Evolutionary conservation across 2,113 vertebrate genomes (phyloP).

Genomic region (Ceyx cyanopectus): DNA sequence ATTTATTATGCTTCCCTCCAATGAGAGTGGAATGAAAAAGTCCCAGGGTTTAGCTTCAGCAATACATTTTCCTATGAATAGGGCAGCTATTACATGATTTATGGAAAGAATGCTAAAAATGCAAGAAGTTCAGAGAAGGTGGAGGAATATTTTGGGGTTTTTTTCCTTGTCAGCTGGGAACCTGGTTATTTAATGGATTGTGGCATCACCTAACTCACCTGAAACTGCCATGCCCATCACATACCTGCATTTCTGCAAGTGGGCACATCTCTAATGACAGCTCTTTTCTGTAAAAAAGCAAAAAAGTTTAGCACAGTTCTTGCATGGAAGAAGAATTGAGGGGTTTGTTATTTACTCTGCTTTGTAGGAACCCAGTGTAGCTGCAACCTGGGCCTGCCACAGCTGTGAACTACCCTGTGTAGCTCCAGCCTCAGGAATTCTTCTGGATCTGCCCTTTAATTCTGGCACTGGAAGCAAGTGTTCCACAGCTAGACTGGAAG

Average conservation of each 20-base stretch:
- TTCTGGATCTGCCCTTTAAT: neutral
- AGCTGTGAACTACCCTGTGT: neutral
- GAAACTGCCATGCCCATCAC: neutral
- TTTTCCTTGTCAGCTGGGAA: neutral
- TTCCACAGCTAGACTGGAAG: neutral
- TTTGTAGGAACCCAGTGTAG: neutral
- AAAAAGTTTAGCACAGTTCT: neutral
- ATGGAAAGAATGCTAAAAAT: slow-evolving; percentile 51
- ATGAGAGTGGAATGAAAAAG: neutral
- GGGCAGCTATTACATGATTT: slow-evolving; percentile 27
- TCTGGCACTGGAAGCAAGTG: neutral
- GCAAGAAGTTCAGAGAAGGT: slow-evolving; percentile 17
- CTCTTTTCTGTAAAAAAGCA: neutral
- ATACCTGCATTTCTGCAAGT: neutral
- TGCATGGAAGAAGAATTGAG: neutral
- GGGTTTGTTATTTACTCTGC: neutral
- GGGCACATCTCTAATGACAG: neutral
- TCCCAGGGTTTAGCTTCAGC: neutral
- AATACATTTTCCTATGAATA: slow-evolving; percentile 63
- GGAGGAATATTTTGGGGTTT: neutral
- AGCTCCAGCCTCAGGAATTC: neutral
- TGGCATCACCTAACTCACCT: neutral
- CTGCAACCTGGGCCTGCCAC: neutral
- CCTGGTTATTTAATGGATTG: neutral
- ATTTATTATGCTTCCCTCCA: slow-evolving; percentile 44